These are phyloP conservation scores for Eremobia ochroleuca DNA, from an alignment of 2,888 invertebrate genomes.

Conservation along the genomic window DNA sequence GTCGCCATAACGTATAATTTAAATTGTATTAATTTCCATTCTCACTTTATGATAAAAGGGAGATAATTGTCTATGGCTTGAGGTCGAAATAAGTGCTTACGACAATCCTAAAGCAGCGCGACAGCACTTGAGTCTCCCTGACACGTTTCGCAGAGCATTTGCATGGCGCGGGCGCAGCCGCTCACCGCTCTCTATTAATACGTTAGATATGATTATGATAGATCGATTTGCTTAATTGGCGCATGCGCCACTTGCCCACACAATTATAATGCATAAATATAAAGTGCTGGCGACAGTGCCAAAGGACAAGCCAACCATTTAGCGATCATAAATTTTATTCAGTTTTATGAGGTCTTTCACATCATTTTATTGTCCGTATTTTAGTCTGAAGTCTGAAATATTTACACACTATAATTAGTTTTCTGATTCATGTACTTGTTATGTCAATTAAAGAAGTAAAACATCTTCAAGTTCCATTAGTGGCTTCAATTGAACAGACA, in stretches of 20 bases:
- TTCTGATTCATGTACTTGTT: conserved; percentile 55
- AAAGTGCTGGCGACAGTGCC: conserved; percentile 65
- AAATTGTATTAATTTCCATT: conserved; percentile 53
- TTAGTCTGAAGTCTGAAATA: conserved; percentile 56
- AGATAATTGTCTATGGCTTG: conserved; percentile 51
- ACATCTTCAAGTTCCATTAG: conserved; percentile 50
- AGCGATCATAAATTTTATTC: conserved; percentile 66
- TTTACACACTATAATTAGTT: conserved; percentile 57
- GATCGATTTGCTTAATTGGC: conserved; percentile 79
- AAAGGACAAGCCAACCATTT: conserved; percentile 71
- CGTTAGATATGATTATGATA: conserved; percentile 77
- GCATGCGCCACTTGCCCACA: conserved; percentile 73
- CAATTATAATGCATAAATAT: conserved; percentile 69
- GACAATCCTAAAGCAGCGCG: conserved; percentile 51
- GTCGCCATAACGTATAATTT: conserved; percentile 47
- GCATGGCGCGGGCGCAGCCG: conserved; percentile 73
- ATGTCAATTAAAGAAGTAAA: conserved; percentile 60
- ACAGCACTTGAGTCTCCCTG: conserved; percentile 73
- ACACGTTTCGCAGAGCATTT: conserved; percentile 77
- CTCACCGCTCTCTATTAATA: conserved; percentile 73
- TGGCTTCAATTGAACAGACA: conserved; percentile 53
- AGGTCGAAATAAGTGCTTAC: conserved; percentile 58
- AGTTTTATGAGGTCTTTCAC: conserved; percentile 71
- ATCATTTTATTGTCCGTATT: conserved; percentile 63
- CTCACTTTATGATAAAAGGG: conserved; percentile 44